Evolutionary conservation across 2,888 invertebrate genomes (phyloP), one percentile per base, ranked within the genome.

Genomic region (Oscheius sp.): DNA sequence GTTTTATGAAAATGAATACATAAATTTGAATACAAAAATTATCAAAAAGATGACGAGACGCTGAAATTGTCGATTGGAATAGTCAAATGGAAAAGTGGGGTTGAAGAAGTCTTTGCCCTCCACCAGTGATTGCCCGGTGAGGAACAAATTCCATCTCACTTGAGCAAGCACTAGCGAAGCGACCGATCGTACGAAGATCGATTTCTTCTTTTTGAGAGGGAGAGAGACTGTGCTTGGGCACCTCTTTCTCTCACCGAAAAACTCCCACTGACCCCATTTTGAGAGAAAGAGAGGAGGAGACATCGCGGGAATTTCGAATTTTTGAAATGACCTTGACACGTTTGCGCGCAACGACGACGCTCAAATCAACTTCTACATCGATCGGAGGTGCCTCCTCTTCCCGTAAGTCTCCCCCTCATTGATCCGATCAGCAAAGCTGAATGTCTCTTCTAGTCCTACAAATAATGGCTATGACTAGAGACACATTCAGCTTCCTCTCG

Each of bases 401-500:
- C 8, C 10, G 37, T 57, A 39, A 39, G 37, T 31, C 33, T 3
- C 31, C n/a, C 23, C 29, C 5, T 23, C n/a, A n/a, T 12, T 23
- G 27, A 53, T 25, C n/a, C 37, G 37, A 25, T 17, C 33, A 6
- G 29, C 65, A 53, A 48, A 50, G 20, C 70, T 70, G 70, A 67
- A 58, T 70, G 70, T 70, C 34, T 65, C 65, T 65, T 69, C 70
- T 71, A 68, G 75, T 75, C 75, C 70, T 75, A 75, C 61, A 17
- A 17, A 48, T 20, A 34, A 15, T 55, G 58, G 52, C 33, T 73
- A 75, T 75, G 75, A 75, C 75, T 75, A 75, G 75, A 75, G 75
- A 75, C 75, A 75, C 75, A 75, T 75, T 75, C 75, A 75, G 75
- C 75, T 73, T 75, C 48, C n/a, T n/a, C n/a, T n/a, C n/a, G n/a